Base-by-base conservation (phyloP, 2,888 invertebrate species). In the Blastobasis adustella region DNA sequence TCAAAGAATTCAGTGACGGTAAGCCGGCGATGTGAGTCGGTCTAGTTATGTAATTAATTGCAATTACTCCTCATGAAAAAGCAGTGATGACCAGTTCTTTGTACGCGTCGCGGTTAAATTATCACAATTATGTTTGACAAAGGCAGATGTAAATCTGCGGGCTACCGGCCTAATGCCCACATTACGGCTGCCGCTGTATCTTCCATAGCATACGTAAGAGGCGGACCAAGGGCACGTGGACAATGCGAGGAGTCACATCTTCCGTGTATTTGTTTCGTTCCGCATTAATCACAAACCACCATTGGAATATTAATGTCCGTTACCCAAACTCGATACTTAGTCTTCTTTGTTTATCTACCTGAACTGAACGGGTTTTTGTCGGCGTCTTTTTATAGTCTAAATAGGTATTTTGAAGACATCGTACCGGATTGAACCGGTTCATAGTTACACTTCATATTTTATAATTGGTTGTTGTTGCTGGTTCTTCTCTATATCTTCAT, bases 211-310 rank as follows among this genome's bases (percentile, higher is more conserved):
- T 42, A 42, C 7, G 9, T 8, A 57, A 49, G 50, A 52, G 49
- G 58, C 56, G 54, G 56, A 60, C 64, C 80, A 85, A 86, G 84
- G 86, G 79, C 79, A 66, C 60, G 63, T 65, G 78, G 81, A 85
- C 82, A 85, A 82, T 78, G 71, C 70, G 64, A 60, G 64, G 61
- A 68, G 56, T 67, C 62, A 60, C 62, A 60, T 73, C 83, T 87
- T 87, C 87, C 87, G 79, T 76, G 81, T 83, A 77, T 78, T 79
- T 79, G 79, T 80, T 72, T 69, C 67, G 71, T 81, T 78, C 82
- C 79, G 75, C 72, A 72, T 79, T 69, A 73, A 75, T 70, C 72
- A 69, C 61, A 63, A 63, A 69, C 69, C 83, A 71, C 71, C 69
- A 67, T 69, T 76, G 69, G 86, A 85, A 87, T 85, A 82, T 82